Percentiles rank a stretch among this genome's conserved stretches.
Evolutionary conservation across 2,113 vertebrate species (phyloP).

Genomic region (Daubentonia madagascariensis): DNA sequence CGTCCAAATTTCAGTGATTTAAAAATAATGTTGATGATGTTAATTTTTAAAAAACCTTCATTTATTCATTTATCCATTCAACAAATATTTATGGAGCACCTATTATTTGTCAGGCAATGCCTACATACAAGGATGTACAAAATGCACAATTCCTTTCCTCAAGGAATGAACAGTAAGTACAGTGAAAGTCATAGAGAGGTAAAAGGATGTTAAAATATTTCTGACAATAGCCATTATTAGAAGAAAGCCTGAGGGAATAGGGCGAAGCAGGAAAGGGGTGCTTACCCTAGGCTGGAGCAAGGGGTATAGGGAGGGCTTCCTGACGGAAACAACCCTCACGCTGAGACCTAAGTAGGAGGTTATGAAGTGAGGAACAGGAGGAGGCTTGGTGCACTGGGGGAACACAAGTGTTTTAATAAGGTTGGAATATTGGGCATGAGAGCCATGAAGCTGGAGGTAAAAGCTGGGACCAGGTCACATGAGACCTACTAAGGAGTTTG

Average conservation of each 20-base stretch:
- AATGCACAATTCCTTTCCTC: neutral
- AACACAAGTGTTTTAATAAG: neutral
- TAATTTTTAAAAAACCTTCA: neutral
- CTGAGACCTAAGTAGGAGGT: neutral
- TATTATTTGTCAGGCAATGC: neutral
- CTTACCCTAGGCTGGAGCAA: neutral
- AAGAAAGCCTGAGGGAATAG: neutral
- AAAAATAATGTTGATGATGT: neutral
- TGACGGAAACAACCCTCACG: neutral
- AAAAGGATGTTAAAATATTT: neutral
- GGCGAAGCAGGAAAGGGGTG: neutral
- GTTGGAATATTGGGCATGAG: too few relatives aligned
- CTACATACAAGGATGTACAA: neutral
- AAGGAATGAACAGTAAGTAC: neutral
- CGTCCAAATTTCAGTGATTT: neutral
- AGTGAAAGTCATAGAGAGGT: neutral
- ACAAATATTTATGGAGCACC: neutral
- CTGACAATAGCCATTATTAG: neutral
- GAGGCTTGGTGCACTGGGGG: neutral
- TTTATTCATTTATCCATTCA: neutral
- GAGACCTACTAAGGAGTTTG: neutral
- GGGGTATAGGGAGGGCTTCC: neutral
- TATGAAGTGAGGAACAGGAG: neutral
- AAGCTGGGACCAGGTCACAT: neutral
- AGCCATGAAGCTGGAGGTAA: neutral